A percentile compares a stretch with the other conserved stretches of the same genome.
Conservation (phyloP, 2,888 invertebrate species). For the Chalcis sispes region DNA sequence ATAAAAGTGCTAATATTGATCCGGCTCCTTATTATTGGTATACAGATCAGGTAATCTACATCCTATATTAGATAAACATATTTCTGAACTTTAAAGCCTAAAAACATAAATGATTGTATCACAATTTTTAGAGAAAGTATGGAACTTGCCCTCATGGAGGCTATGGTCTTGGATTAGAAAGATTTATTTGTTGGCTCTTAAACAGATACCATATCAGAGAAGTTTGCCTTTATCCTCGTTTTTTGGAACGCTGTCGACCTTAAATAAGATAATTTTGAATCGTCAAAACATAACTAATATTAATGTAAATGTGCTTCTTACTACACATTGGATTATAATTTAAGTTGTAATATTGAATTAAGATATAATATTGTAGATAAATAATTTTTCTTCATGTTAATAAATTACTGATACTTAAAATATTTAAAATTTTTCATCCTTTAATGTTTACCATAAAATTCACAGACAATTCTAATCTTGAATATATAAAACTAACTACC, state of each 20-base stretch:
- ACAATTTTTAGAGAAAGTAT: conserved; percentile 85
- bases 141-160: conserved; percentile 98
- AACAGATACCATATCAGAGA: conserved; percentile 97
- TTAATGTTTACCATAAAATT: no score
- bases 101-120: background rate
- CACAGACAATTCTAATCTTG: no score
- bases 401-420: no score
- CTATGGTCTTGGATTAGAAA: conserved; percentile 97
- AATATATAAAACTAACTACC: no score
- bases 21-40: conserved; percentile 99
- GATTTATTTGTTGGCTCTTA: conserved; percentile 97
- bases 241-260: conserved; percentile 95
- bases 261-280: no score
- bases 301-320: conserved; percentile 29
- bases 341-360: no score
- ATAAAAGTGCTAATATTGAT: conserved; percentile 93
- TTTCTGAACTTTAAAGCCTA: no score
- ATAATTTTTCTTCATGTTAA: no score
- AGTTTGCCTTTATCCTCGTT: conserved; percentile 97
- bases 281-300: background rate
- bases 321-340: no score
- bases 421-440: no score
- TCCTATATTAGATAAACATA: no score
- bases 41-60: conserved; percentile 91
- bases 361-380: no score